These are phyloP conservation scores for Poecilia velifera DNA, from an alignment of 2,797 vertebrate species.

Conservation along the genomic window DNA sequence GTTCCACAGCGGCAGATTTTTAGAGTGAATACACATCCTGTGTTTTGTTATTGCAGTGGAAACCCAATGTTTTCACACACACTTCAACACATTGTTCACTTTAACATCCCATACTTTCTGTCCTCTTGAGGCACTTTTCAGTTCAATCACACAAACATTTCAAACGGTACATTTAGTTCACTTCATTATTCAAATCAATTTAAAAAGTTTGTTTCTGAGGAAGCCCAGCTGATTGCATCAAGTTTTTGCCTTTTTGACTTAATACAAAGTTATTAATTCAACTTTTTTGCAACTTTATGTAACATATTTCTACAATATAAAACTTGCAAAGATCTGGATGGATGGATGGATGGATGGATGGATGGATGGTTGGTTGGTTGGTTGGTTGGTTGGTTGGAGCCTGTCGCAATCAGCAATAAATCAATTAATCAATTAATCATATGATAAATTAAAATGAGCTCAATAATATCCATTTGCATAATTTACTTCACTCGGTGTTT, in stretches of 20 bases:
- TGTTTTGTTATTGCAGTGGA: neutral
- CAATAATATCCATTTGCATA: no score
- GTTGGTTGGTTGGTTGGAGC: neutral
- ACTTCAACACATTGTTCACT: neutral
- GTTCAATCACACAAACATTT: neutral
- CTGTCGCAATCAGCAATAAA: no score
- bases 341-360: neutral
- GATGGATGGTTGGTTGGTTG: neutral
- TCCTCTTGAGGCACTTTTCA: neutral
- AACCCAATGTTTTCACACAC: constrained; percentile 10
- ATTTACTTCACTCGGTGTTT: no score
- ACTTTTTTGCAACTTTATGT: neutral
- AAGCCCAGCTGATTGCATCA: neutral
- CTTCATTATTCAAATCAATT: neutral
- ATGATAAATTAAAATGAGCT: no score
- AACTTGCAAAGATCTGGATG: neutral
- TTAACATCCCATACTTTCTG: neutral
- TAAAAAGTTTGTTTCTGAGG: neutral
- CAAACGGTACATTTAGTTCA: neutral
- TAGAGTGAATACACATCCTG: neutral
- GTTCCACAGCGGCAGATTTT: constrained; percentile 44
- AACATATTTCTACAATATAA: neutral
- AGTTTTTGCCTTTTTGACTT: neutral
- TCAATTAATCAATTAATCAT: no score
- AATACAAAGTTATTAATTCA: neutral